A percentile compares a stretch with the other conserved stretches of the same genome.
These are phyloP conservation scores for Xenopus tropicalis DNA, from an alignment of 2,113 vertebrate species.

Conservation along the genomic window UCB_Xtro_10.0 CM004447.2:102133001-102133500, in stretches of 20 bases:
- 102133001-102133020: not conserved
- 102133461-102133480: too few species aligned
- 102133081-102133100: slow-evolving; percentile 16
- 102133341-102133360: too few species aligned
- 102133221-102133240: slow-evolving; percentile 6
- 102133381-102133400: too few species aligned
- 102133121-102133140: not conserved
- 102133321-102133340: not conserved
- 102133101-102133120: not conserved
- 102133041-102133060: slow-evolving; percentile 13
- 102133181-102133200: slow-evolving; percentile 17
- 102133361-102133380: too few species aligned
- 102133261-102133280: not conserved
- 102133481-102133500: too few species aligned
- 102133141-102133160: slow-evolving; percentile 16
- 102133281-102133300: too few species aligned
- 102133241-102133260: not conserved
- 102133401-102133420: too few species aligned
- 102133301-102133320: not conserved
- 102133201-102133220: slow-evolving; percentile 3
- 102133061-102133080: slow-evolving; percentile 18
- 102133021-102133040: slow-evolving; percentile 1
- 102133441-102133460: too few species aligned
- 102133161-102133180: slow-evolving; percentile 5
- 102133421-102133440: too few species aligned